These are phyloP conservation scores for Oreocharis arfaki DNA, from an alignment of 2,113 vertebrate species.

Conservation along the genomic window DNA sequence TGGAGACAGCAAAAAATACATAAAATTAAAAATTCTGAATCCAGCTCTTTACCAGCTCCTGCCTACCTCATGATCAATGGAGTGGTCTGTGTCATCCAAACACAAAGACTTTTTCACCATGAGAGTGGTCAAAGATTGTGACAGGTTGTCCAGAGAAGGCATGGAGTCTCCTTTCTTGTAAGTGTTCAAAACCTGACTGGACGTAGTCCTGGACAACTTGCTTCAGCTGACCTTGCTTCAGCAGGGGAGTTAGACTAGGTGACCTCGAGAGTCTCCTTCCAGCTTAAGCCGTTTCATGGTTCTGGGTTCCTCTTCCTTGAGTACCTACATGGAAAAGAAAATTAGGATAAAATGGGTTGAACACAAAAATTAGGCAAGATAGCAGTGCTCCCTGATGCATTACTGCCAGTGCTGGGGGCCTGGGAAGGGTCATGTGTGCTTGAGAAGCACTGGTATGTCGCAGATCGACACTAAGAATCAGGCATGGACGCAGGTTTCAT, in stretches of 20 bases:
- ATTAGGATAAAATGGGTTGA: too few species aligned
- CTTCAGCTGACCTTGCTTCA: not conserved
- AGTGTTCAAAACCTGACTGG: not conserved
- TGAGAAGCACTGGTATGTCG: too few species aligned
- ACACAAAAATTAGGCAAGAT: too few species aligned
- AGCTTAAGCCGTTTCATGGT: not conserved
- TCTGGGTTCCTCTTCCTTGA: not conserved
- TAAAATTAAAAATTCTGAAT: not conserved
- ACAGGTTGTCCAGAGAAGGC: not conserved
- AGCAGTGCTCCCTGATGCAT: not conserved
- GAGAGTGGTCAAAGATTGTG: not conserved
- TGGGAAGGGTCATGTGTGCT: not conserved
- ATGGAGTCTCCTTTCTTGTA: not conserved
- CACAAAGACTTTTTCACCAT: not conserved
- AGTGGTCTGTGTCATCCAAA: not conserved
- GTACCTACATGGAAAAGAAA: not conserved
- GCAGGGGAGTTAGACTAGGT: not conserved
- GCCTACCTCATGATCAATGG: not conserved
- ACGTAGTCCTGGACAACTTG: not conserved
- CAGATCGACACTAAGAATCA: too few species aligned
- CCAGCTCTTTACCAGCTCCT: not conserved
- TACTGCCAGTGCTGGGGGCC: not conserved
- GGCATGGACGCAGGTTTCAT: too few species aligned
- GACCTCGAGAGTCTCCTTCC: not conserved
- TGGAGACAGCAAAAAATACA: not conserved